Evolutionary conservation across 1,140 invertebrate species (phyloP).

Genomic region (Saccostrea glomerata): DNA sequence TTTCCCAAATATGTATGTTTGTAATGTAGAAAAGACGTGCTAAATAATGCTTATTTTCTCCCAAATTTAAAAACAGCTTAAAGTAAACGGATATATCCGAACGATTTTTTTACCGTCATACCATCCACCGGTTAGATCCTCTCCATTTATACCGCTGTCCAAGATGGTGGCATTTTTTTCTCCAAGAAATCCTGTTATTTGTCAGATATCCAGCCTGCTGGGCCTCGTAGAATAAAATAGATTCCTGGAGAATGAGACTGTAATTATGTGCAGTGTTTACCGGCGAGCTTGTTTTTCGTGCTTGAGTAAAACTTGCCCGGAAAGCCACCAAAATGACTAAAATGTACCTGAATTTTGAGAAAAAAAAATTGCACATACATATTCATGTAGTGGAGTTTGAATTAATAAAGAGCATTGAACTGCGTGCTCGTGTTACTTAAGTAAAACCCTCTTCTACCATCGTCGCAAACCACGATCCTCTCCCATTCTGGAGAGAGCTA

Average conservation of each 20-base stretch:
- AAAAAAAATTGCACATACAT: no score
- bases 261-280: conserved; percentile 67
- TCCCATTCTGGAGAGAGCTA: no score
- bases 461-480: no score
- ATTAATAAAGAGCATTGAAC: no score
- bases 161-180: conserved; percentile 77
- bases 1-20: not conserved
- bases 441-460: no score
- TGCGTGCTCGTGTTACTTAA: no score
- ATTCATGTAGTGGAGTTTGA: no score
- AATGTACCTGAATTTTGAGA: not conserved
- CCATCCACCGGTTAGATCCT: conserved; percentile 81
- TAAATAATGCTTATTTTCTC: no score
- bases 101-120: conserved; percentile 82
- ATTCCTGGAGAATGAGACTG: conserved; percentile 73
- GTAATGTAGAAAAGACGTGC: no score
- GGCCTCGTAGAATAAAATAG: conserved; percentile 83
- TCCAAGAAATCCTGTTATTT: conserved; percentile 82
- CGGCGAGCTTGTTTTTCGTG: not conserved
- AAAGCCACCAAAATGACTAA: not conserved
- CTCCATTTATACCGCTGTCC: conserved; percentile 73
- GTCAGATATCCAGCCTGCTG: conserved; percentile 83
- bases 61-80: no score
- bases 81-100: no score
- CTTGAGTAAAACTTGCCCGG: not conserved